phyloP scores from a whole-genome alignment of 2,113 vertebrate genomes.

The Columba janthina region DNA sequence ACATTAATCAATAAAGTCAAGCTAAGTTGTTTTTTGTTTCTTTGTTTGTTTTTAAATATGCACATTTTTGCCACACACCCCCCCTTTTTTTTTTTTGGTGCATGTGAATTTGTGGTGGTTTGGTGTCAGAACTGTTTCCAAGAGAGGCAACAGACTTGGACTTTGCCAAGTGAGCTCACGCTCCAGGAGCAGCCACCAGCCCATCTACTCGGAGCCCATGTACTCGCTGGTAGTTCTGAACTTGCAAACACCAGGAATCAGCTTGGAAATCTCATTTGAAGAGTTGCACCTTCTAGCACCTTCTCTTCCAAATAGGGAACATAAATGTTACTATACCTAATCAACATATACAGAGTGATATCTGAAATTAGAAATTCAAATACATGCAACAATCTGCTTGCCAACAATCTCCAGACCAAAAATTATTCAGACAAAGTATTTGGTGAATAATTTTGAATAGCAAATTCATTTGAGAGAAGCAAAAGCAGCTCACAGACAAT shows the following conservation, averaged over 20 bases:
- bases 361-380: conserved; percentile 63
- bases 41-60: background rate
- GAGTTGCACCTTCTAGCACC: background rate
- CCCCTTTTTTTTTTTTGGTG: too few species aligned
- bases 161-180: background rate
- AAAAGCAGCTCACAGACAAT: conserved; percentile 47
- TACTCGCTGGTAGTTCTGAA: background rate
- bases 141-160: background rate
- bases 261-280: conserved; percentile 1
- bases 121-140: background rate
- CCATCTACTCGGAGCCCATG: background rate
- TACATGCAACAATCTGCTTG: conserved; percentile 52
- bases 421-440: conserved; percentile 64
- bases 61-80: background rate
- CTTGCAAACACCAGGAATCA: background rate
- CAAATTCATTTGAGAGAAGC: conserved; percentile 49
- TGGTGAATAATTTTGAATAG: conserved; percentile 67
- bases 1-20: background rate
- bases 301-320: background rate
- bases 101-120: background rate
- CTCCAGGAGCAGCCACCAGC: background rate
- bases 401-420: conserved; percentile 55
- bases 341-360: conserved; percentile 35
- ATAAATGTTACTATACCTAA: conserved; percentile 17
- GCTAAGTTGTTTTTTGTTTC: background rate